Evolutionary conservation across 2,797 vertebrate genomes (phyloP), one percentile per base, ranked within the genome.

Genomic region (Gymnopithys bicolor): DNA sequence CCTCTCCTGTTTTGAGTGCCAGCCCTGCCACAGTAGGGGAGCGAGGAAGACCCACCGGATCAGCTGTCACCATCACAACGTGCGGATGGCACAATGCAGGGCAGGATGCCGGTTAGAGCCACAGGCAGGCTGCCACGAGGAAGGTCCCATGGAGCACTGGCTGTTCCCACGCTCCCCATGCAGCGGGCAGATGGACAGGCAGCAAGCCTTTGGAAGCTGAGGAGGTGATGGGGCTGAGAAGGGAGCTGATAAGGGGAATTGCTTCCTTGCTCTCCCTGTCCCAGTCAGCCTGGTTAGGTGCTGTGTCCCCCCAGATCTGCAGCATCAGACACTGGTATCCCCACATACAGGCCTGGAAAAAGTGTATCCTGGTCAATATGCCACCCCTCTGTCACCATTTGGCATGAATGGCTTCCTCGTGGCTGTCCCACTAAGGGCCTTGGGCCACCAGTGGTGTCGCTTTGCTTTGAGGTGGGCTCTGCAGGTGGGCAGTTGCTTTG

Each of bases 351-450:
- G 25, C 28, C 39, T 62, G 30, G 39, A 23, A 27, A 67, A 59
- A 49, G 8, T 43, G 5, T 17, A 3, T 19, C 55, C 28, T 60
- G 35, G 21, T 63, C 66, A 15, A 25, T 13, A 25, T 1, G 19
- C 32, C 63, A 46, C 1, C 30, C 13, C 41, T 30, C 33, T 63
- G 60, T 5, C 45, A 70, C 33, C 49, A 7, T 23, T 19, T 45
- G 68, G n/a, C 2, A 2, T 13, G 18, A 49, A 25, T 1, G 3
- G 51, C 19, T 62, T 58, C 70, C 51, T 45, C 0, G 0, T 23
- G n/a, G 53, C 46, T 37, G 16, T 23, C 49, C 41, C 62, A 74
- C 23, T n/a, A 7, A 52, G 77, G 64, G 49, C 27, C 22, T 39
- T 69, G 21, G 1, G 3, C 66, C 2, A 2, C 52, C 60, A 14